Percentiles rank a stretch among this genome's conserved stretches.
These are phyloP conservation scores for Acanthornis magna DNA, from an alignment of 2,797 vertebrate species.

Conservation along the genomic window DNA sequence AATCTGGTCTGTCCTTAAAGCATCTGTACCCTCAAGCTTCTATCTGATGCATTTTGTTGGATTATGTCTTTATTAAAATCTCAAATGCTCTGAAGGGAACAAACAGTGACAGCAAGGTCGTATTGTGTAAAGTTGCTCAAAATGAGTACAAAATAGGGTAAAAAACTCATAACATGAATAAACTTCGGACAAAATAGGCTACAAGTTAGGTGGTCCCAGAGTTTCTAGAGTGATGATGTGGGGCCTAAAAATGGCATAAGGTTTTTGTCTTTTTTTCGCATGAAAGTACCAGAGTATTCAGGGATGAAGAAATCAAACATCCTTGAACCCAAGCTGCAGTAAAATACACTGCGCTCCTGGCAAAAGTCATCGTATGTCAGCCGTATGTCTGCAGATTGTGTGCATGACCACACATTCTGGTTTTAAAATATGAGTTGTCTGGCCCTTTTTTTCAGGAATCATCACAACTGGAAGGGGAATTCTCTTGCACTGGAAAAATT, in stretches of 20 bases:
- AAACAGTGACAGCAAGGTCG: conserved; percentile 6
- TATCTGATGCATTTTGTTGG: conserved; percentile 1
- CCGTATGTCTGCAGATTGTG: not conserved
- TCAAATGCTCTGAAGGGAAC: conserved; percentile 27
- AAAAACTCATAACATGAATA: not conserved
- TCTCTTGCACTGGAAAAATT: not conserved
- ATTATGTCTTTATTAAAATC: conserved; percentile 4
- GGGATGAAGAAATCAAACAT: not conserved
- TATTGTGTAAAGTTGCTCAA: conserved; percentile 5
- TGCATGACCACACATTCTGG: not conserved
- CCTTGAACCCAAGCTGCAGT: not conserved
- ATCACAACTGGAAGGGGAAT: not conserved
- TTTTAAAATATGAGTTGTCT: not conserved
- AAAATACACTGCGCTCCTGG: not conserved
- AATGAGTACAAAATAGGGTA: not conserved
- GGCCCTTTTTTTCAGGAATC: not conserved
- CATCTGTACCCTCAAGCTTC: conserved; percentile 4
- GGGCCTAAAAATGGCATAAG: not conserved
- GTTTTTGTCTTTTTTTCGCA: not conserved
- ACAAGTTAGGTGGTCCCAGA: not conserved
- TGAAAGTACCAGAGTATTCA: not conserved
- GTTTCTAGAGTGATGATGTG: not conserved
- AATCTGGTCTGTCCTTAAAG: not conserved
- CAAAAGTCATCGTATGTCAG: not conserved
- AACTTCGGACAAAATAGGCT: not conserved